Percentiles rank a stretch among this genome's conserved stretches.
These are phyloP conservation scores for Phengaris alcon DNA, from an alignment of 2,888 invertebrate genomes.

Conservation along the genomic window DNA sequence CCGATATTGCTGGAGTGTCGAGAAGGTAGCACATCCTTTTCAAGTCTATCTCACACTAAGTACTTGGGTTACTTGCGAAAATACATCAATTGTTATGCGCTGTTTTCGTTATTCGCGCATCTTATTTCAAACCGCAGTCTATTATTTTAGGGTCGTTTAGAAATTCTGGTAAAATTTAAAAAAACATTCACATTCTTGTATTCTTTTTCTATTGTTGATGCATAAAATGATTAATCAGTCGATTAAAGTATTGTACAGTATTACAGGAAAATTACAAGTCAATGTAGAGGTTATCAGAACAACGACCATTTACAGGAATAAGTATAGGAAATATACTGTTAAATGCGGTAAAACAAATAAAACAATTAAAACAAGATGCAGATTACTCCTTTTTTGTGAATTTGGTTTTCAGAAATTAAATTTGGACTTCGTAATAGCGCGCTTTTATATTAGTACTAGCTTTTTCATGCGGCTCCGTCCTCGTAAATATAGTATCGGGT, in stretches of 20 bases:
- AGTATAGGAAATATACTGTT: slow-evolving; percentile 8
- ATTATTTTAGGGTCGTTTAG: neutral
- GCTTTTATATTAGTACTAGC: no score
- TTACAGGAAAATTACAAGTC: slow-evolving; percentile 15
- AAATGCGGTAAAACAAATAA: neutral
- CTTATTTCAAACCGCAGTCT: neutral
- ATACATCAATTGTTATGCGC: neutral
- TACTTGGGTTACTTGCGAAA: slow-evolving; percentile 4
- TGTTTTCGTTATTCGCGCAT: neutral
- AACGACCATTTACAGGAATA: slow-evolving; percentile 1
- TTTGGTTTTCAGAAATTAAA: neutral
- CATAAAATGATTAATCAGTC: neutral
- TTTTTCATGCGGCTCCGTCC: no score
- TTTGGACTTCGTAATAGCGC: neutral
- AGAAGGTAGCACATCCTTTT: neutral
- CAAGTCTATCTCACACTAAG: neutral
- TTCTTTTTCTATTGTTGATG: neutral
- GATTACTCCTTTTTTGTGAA: neutral
- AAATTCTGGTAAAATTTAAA: no score
- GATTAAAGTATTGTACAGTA: neutral
- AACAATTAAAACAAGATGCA: neutral
- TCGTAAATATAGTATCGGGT: no score
- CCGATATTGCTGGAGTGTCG: slow-evolving; percentile 52
- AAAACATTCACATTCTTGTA: neutral
- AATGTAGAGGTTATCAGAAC: slow-evolving; percentile 7